These are phyloP conservation scores for Cygnus olor DNA, from an alignment of 2,797 vertebrate genomes.

Conservation along the genomic window DNA sequence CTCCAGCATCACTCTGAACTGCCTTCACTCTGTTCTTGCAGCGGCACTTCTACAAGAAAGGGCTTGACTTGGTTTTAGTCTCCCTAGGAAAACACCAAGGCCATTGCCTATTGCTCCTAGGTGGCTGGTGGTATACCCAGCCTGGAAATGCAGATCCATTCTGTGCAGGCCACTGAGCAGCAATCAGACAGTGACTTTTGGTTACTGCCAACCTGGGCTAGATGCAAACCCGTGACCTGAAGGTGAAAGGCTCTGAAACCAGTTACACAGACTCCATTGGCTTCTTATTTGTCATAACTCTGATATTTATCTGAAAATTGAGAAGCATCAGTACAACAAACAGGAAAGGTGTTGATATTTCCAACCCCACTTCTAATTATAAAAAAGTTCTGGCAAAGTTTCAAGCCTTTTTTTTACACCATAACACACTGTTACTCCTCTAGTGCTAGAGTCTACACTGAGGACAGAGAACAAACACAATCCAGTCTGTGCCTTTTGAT, in stretches of 20 bases:
- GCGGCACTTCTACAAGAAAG: background rate
- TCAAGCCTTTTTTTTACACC: constrained; percentile 46
- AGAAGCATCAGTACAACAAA: constrained; percentile 24
- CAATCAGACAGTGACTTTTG: background rate
- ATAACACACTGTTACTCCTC: constrained; percentile 38
- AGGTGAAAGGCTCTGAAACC: background rate
- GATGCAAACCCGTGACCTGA: background rate
- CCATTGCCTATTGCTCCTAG: background rate
- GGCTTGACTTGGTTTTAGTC: background rate
- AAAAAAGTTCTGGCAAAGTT: constrained; percentile 46
- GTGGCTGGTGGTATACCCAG: background rate
- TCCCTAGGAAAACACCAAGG: background rate
- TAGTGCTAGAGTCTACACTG: background rate
- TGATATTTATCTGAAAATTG: constrained; percentile 34
- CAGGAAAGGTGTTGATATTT: constrained; percentile 38
- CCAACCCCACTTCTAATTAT: constrained; percentile 63
- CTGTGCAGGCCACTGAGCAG: background rate
- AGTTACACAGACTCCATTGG: background rate
- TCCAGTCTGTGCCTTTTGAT: constrained; percentile 19
- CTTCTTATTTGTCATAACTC: background rate
- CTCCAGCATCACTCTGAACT: background rate
- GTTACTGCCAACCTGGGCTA: background rate
- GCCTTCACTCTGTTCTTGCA: background rate
- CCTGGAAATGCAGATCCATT: background rate
- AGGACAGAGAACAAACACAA: constrained; percentile 37